Percentiles rank a stretch among this genome's conserved stretches.
These are phyloP conservation scores for Ciona savignyi DNA, from an alignment of 23 tunicate species.

Conservation along the genomic window DNA sequence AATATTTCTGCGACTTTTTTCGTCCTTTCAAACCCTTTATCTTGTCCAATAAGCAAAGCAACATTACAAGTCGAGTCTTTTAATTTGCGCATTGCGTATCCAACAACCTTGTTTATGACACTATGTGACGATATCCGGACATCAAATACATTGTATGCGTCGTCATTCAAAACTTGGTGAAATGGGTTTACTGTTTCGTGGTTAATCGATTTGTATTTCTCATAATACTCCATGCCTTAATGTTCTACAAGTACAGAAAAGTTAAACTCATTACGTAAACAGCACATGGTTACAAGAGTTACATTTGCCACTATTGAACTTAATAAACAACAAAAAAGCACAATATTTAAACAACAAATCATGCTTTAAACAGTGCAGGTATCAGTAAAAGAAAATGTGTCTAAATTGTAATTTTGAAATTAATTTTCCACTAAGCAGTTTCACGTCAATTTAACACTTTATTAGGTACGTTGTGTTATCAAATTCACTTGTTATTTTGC, in stretches of 20 bases:
- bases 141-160: conserved; percentile 4
- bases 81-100: conserved; percentile 37
- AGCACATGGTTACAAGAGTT: too few species aligned
- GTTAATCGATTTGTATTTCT: conserved; percentile 32
- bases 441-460: background rate
- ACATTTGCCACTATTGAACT: too few species aligned
- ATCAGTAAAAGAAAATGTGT: too few species aligned
- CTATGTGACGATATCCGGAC: conserved; percentile 42
- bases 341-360: background rate
- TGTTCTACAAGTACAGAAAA: too few species aligned
- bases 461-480: background rate
- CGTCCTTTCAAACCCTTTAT: conserved; percentile 17
- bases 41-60: conserved; percentile 28
- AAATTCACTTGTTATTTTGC: background rate
- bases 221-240: conserved; percentile 35
- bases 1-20: conserved; percentile 32
- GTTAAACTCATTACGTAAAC: too few species aligned
- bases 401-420: too few species aligned
- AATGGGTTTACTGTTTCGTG: conserved; percentile 42
- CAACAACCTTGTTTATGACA: conserved; percentile 28
- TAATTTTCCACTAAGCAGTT: too few species aligned
- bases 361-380: background rate
- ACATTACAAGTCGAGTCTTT: conserved; percentile 6
- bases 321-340: background rate
- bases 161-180: conserved; percentile 14